Base-by-base conservation (phyloP, 2,113 vertebrate species). In the Nycticorax nycticorax region DNA sequence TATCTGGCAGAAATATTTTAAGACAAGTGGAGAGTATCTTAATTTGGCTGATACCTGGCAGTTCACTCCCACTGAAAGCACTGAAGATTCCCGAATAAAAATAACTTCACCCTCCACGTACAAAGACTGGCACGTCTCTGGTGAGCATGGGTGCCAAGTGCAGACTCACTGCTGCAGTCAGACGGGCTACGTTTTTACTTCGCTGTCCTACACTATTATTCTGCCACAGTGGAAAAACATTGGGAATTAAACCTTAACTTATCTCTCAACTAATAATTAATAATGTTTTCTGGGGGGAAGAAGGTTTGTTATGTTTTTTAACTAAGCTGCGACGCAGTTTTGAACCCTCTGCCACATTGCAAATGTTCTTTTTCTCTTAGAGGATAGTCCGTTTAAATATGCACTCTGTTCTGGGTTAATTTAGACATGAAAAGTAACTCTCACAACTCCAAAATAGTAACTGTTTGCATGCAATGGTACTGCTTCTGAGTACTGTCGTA, bases 101-200 rank as follows among this genome's bases (percentile, higher is more conserved):
- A 45, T 30, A 48, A 37, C 22, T 62, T 79, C 20, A 85, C 32
- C 3, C 30, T 76, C 26, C 18, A 3, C 0, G 0, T 28, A 37
- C 3, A 28, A 59, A 68, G 50, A 45, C 85, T 72, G 53, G 7
- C 3, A 17, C 0, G 0, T 71, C n/a, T 47, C 60, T 78, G 52
- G 26, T 48, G 24, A 74, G 13, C 37, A 10, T 1, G 35, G 24
- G 9, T 39, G 41, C 45, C 35, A 74, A 52, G 26, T 26, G 26
- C 16, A 30, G 62, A 30, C 50, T 73, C 26, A 12, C 35, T 43
- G 82, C 66, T 87, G 55, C 33, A 64, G 4, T 72, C 59, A 69
- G 41, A 3, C 0, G 22, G 33, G 27, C 27, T 28, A 1, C 14
- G 16, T 52, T 93, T 83, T 85, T 39, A 26, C 57, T 77, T 66